Percentiles rank a stretch among this genome's conserved stretches.
Evolutionary conservation across 1,140 invertebrate genomes (phyloP).

Genomic region (Drosophila willistoni): DNA sequence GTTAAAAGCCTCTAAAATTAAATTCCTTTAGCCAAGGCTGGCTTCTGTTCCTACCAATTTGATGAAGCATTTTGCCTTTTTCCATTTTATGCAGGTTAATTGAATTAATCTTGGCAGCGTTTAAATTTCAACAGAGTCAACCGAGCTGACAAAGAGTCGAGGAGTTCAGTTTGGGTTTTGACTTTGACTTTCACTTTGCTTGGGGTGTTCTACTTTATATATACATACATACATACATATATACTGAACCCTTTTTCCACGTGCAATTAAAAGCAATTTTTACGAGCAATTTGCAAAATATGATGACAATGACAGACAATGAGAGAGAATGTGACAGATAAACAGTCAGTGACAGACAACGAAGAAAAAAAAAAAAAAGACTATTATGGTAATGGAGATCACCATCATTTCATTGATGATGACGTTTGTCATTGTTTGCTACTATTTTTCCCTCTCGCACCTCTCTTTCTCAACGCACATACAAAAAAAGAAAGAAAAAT

Average conservation of each 20-base stretch:
- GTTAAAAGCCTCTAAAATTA: constrained; percentile 38
- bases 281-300: constrained; percentile 75
- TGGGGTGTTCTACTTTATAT: neutral
- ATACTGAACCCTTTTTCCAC: constrained; percentile 59
- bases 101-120: constrained; percentile 68
- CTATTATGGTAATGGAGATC: constrained; percentile 21
- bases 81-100: constrained; percentile 55
- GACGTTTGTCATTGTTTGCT: constrained; percentile 53
- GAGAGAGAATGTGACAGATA: constrained; percentile 9
- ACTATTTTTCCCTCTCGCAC: constrained; percentile 35
- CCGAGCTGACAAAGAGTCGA: constrained; percentile 6
- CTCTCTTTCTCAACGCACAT: constrained; percentile 25
- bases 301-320: constrained; percentile 60
- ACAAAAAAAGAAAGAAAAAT: constrained; percentile 19
- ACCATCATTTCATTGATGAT: constrained; percentile 30
- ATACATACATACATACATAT: too few species aligned
- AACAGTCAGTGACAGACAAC: neutral
- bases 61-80: constrained; percentile 31
- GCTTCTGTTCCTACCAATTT: constrained; percentile 28
- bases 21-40: constrained; percentile 29
- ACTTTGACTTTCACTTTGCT: constrained; percentile 29
- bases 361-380: neutral
- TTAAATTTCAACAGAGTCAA: constrained; percentile 56
- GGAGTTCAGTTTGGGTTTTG: constrained; percentile 22
- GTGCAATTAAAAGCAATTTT: constrained; percentile 73